phyloP scores from a whole-genome alignment of 1,140 invertebrate genomes.

The Halyomorpha halys region DNA sequence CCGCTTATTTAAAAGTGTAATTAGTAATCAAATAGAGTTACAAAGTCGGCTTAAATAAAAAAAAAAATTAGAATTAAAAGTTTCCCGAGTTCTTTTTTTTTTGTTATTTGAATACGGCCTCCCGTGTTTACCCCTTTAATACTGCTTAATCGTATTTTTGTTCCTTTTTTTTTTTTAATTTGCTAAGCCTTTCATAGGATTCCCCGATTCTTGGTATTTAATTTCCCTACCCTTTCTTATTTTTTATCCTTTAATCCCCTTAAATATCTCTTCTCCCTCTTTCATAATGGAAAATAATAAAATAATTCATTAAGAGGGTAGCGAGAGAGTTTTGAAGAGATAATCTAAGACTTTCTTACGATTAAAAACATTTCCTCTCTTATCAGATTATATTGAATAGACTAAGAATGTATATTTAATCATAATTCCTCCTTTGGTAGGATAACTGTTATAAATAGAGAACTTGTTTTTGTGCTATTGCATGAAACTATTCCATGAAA shows the following conservation, averaged over 20 bases:
- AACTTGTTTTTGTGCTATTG: too few species aligned
- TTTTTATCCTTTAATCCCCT: neutral
- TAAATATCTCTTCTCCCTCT: neutral
- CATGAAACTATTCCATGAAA: too few species aligned
- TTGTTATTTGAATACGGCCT: neutral
- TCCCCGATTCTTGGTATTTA: neutral
- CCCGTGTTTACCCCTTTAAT: conserved; percentile 8
- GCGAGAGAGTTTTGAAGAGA: neutral
- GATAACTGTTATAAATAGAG: too few species aligned
- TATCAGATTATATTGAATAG: too few species aligned
- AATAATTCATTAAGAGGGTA: neutral
- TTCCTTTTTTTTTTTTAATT: neutral
- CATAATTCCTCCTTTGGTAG: too few species aligned
- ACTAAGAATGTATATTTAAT: too few species aligned
- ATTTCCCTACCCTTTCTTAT: neutral
- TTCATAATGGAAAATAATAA: neutral
- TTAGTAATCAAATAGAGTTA: conserved; percentile 9
- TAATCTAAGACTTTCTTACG: neutral
- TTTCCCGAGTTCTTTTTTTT: neutral
- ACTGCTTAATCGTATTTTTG: conserved; percentile 1
- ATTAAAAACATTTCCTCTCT: too few species aligned
- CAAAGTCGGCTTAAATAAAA: conserved; percentile 2
- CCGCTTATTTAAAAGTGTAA: conserved; percentile 7
- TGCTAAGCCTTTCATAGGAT: neutral
- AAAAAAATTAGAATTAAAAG: conserved; percentile 6